phyloP scores from a whole-genome alignment of 2,113 vertebrate genomes.

The Lynx canadensis region DNA sequence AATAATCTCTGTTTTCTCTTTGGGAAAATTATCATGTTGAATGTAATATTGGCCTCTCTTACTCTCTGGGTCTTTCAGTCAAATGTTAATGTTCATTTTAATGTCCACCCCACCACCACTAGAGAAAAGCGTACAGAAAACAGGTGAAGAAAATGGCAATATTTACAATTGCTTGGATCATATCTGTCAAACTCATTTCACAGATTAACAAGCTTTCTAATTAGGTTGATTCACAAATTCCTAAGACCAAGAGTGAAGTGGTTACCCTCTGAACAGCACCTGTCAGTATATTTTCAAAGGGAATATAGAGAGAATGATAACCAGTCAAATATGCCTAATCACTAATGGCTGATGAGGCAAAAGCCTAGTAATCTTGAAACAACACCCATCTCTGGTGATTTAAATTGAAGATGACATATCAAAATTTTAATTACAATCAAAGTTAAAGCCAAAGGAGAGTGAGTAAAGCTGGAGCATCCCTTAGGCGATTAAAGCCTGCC shows the following conservation, averaged over 20 bases:
- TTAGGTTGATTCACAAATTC: neutral
- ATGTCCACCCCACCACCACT: neutral
- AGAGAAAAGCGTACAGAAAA: neutral
- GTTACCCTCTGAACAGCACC: neutral
- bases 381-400: slow-evolving; percentile 52
- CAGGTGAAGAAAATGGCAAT: neutral
- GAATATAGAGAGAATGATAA: neutral
- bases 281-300: neutral
- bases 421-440: slow-evolving; percentile 74
- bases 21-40: neutral
- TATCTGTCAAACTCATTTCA: slow-evolving; percentile 33
- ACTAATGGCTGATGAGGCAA: neutral
- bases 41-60: neutral
- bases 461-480: neutral
- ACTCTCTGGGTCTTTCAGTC: neutral
- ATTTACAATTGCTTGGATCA: neutral
- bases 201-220: neutral
- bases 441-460: slow-evolving; percentile 56
- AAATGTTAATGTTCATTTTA: neutral
- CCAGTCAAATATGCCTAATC: slow-evolving; percentile 11
- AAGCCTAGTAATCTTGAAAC: slow-evolving; percentile 19
- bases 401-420: slow-evolving; percentile 68
- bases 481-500: neutral
- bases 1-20: neutral
- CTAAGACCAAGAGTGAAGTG: neutral